Conservation (phyloP, 2,113 vertebrate species). For the Mastomys coucha region DNA sequence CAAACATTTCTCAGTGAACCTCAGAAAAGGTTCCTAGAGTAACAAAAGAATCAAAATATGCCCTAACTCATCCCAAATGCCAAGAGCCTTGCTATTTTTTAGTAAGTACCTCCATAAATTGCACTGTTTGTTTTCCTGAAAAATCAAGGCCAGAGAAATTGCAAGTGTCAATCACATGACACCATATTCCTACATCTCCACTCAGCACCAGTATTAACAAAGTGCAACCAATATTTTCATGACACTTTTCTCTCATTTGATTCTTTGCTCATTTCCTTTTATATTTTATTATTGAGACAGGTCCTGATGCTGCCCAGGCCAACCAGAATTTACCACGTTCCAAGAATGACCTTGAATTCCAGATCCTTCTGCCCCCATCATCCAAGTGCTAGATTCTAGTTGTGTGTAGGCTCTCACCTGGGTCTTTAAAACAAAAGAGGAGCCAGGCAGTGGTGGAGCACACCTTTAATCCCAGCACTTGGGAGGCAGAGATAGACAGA, state of each 20-base stretch:
- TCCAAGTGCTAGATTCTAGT: background rate
- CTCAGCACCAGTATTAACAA: background rate
- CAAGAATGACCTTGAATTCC: background rate
- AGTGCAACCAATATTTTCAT: background rate
- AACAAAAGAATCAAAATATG: slow-evolving; percentile 15
- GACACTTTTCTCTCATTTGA: slow-evolving; percentile 32
- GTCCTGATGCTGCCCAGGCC: background rate
- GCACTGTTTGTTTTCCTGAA: background rate
- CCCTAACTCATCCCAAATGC: background rate
- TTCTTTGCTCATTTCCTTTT: background rate
- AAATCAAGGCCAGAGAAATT: background rate
- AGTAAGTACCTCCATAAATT: background rate
- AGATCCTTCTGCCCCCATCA: background rate
- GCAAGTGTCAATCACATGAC: background rate
- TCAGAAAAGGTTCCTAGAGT: slow-evolving; percentile 10
- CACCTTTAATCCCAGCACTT: too few species aligned
- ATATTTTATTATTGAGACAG: background rate
- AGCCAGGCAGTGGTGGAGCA: too few species aligned
- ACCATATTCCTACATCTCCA: background rate
- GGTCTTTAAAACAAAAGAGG: slow-evolving; percentile 10
- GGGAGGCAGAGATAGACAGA: too few species aligned
- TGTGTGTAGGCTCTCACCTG: background rate
- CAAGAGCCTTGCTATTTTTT: background rate
- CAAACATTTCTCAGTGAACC: slow-evolving; percentile 18
- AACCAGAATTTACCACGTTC: background rate